Percentiles rank a stretch among this genome's conserved stretches.
phyloP scores from a whole-genome alignment of 2,888 invertebrate species.

The Colostygia pectinataria region DNA sequence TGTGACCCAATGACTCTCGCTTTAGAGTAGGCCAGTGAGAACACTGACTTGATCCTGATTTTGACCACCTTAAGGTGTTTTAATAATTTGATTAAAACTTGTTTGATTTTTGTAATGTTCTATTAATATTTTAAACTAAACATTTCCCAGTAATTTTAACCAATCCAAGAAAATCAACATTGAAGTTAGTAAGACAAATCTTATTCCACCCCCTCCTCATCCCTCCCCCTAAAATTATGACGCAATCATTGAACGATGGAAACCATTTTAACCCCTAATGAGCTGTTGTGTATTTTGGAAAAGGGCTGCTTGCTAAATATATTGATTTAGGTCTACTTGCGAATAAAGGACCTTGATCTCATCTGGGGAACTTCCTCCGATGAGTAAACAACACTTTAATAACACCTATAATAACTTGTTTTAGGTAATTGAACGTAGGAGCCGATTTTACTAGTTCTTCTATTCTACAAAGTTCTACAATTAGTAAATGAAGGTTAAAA shows the following conservation, averaged over 20 bases:
- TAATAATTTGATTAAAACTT: no score
- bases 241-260: slow-evolving; percentile 8
- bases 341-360: background rate
- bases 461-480: no score
- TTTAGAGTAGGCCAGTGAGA: no score
- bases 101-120: no score
- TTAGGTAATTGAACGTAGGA: no score
- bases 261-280: slow-evolving; percentile 7
- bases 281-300: slow-evolving; percentile 13
- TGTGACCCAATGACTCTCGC: no score
- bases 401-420: no score
- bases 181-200: slow-evolving; percentile 1
- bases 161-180: slow-evolving; percentile 15
- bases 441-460: no score
- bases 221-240: slow-evolving; percentile 3
- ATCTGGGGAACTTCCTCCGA: slow-evolving; percentile 2
- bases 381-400: no score
- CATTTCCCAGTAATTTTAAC: background rate
- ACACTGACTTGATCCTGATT: no score
- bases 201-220: background rate
- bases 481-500: no score
- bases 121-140: background rate
- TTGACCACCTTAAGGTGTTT: background rate
- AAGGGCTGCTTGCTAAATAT: slow-evolving; percentile 7
- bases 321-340: slow-evolving; percentile 12